phyloP scores from a whole-genome alignment of 2,797 vertebrate genomes.

The Halcyon leucocephala region DNA sequence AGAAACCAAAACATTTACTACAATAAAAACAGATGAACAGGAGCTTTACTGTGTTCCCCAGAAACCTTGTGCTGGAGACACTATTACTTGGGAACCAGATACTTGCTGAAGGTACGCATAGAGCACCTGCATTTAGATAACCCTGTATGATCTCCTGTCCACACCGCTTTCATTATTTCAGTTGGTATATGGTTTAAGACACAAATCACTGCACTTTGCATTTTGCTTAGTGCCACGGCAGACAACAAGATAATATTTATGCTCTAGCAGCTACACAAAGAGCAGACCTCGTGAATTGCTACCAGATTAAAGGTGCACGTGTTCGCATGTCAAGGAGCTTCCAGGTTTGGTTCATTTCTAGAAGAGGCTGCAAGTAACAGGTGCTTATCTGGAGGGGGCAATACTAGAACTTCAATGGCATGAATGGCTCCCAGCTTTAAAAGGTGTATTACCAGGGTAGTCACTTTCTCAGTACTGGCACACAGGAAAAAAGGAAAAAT shows the following conservation, averaged over 20 bases:
- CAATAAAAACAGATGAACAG: background rate
- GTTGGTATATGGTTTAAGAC: background rate
- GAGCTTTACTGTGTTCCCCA: background rate
- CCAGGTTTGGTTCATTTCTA: background rate
- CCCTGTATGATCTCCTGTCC: fast-evolving
- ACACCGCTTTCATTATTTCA: background rate
- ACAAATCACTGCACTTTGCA: background rate
- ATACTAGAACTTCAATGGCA: background rate
- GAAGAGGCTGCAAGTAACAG: background rate
- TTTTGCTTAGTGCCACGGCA: background rate
- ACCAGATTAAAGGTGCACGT: background rate
- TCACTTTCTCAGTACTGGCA: background rate
- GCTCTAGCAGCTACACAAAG: background rate
- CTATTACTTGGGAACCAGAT: background rate
- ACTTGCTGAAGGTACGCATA: background rate
- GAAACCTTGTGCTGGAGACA: background rate
- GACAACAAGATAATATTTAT: background rate
- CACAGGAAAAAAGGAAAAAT: background rate
- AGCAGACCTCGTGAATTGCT: background rate
- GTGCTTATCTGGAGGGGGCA: background rate
- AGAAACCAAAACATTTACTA: background rate
- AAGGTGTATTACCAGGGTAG: background rate
- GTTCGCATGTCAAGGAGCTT: background rate
- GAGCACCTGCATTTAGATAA: background rate
- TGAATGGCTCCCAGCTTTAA: background rate